Evolutionary conservation across 2,888 invertebrate genomes (phyloP).

Genomic region (Omphaloscelis lunosa): DNA sequence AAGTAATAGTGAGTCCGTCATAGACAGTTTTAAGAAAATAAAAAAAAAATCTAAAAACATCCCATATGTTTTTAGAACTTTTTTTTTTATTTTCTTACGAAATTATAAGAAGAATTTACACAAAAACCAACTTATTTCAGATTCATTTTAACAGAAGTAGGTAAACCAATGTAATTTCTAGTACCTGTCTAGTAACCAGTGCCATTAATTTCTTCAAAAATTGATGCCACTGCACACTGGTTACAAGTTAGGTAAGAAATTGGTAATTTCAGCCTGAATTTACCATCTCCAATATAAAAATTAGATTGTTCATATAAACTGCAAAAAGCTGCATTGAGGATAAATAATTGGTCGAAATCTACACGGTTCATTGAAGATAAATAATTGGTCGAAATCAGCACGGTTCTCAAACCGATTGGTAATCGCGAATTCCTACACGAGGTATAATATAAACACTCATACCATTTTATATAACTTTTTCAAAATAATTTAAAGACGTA

Average conservation of each 20-base stretch:
- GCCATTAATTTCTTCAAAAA: not conserved
- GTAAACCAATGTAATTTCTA: not conserved
- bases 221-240: not conserved
- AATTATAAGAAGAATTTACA: too few relatives aligned
- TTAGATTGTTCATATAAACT: too few relatives aligned
- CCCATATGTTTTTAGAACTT: too few relatives aligned
- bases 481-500: conserved; percentile 32
- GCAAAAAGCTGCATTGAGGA: not conserved
- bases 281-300: not conserved
- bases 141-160: not conserved
- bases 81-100: too few relatives aligned
- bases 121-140: not conserved
- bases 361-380: not conserved
- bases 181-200: not conserved
- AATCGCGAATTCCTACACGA: conserved; percentile 19
- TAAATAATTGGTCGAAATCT: not conserved
- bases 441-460: not conserved
- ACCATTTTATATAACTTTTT: conserved; percentile 40
- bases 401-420: conserved; percentile 5
- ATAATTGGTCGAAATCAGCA: not conserved
- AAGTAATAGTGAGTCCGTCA: not conserved
- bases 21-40: too few relatives aligned
- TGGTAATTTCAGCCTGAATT: not conserved
- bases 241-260: not conserved
- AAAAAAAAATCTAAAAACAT: too few relatives aligned